Conservation (phyloP, 2,888 invertebrate genomes). For the Embidobia sp. region DNA sequence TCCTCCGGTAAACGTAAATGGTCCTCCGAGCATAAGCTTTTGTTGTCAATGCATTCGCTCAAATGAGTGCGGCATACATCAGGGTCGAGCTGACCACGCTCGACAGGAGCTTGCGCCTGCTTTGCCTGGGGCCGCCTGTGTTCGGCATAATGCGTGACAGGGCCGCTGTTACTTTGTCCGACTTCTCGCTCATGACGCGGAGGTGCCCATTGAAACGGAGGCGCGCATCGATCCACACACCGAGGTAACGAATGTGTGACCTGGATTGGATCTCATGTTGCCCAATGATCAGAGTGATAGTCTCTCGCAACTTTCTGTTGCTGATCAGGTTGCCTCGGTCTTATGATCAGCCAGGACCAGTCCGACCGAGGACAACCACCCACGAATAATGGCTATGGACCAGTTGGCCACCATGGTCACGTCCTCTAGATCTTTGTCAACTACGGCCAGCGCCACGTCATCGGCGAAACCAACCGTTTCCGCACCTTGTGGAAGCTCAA, state of each 20-base stretch:
- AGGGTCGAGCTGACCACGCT: constrained; percentile 37
- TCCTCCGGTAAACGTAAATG: constrained; percentile 5
- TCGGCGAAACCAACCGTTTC: background rate
- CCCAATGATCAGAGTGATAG: constrained; percentile 50
- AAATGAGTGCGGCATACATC: constrained; percentile 26
- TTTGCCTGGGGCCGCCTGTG: constrained; percentile 3
- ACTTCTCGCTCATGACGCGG: background rate
- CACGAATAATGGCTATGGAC: background rate
- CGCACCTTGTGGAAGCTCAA: background rate
- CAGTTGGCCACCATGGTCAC: background rate
- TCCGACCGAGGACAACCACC: background rate
- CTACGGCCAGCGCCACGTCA: background rate
- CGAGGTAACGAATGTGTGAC: constrained; percentile 57
- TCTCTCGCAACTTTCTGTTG: constrained; percentile 28
- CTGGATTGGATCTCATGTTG: constrained; percentile 20
- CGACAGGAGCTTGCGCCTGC: constrained; percentile 28
- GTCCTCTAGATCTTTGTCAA: background rate
- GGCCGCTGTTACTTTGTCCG: background rate
- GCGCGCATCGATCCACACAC: constrained; percentile 51
- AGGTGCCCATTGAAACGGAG: constrained; percentile 18
- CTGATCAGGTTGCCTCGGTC: constrained; percentile 54
- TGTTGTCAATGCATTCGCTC: constrained; percentile 3
- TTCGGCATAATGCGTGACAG: constrained; percentile 28
- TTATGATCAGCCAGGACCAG: constrained; percentile 52
- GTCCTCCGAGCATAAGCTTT: background rate